Conservation (phyloP, 2,797 vertebrate species). For the Ptychobarbus kaznakovi region DNA sequence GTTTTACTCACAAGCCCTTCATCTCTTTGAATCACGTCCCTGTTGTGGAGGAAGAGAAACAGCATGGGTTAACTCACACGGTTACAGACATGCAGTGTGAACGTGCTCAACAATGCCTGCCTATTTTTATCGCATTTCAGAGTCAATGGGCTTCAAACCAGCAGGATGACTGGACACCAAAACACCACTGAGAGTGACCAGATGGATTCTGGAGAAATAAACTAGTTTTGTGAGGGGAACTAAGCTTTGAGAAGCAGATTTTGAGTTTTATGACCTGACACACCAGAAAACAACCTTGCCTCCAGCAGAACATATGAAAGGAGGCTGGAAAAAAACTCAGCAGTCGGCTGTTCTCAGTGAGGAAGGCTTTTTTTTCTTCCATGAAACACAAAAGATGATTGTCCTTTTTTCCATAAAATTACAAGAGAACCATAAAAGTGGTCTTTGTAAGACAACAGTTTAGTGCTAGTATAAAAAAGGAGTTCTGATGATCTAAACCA, state of each 20-base stretch:
- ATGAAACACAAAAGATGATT: neutral
- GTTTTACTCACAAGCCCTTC: neutral
- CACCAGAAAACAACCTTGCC: slow-evolving; percentile 1
- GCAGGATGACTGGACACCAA: slow-evolving; percentile 19
- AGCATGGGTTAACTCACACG: slow-evolving; percentile 58
- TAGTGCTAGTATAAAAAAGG: neutral
- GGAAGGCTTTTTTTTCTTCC: no score
- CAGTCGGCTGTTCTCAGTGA: neutral
- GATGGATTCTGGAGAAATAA: slow-evolving; percentile 13
- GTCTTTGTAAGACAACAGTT: neutral
- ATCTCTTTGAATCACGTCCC: slow-evolving; percentile 1
- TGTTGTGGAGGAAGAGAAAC: slow-evolving; percentile 31
- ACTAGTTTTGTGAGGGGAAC: slow-evolving; percentile 8
- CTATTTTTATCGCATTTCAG: slow-evolving; percentile 25
- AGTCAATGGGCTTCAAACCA: slow-evolving; percentile 27
- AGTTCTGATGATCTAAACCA: neutral
- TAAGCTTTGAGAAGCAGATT: neutral
- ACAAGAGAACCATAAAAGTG: neutral
- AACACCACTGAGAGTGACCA: slow-evolving; percentile 5
- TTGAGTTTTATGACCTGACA: slow-evolving; percentile 5
- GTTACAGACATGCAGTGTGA: slow-evolving; percentile 47
- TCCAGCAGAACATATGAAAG: neutral
- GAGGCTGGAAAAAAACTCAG: slow-evolving; percentile 1
- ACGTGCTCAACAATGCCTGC: slow-evolving; percentile 39
- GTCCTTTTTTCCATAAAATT: neutral